Conservation (phyloP, 2,888 invertebrate species). For the Metopia argyrocephala region DNA sequence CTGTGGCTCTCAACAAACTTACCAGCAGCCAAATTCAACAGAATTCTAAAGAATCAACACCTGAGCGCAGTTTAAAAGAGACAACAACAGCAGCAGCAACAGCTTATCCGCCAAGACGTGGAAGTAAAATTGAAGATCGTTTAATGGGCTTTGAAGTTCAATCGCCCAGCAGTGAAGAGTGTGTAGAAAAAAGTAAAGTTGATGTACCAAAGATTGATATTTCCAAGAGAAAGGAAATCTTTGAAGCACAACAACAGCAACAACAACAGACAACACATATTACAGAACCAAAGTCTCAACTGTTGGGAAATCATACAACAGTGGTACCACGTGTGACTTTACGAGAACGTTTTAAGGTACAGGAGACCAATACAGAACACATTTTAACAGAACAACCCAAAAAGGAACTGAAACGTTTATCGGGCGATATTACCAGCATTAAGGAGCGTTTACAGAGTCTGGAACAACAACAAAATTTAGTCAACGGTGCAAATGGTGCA, state of each 20-base stretch:
- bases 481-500: conserved; percentile 69
- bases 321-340: conserved; percentile 68
- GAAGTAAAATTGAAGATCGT: conserved; percentile 83
- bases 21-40: conserved; percentile 69
- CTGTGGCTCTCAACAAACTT: conserved; percentile 49
- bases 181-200: conserved; percentile 78
- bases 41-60: conserved; percentile 78
- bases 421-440: conserved; percentile 83
- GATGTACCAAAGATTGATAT: conserved; percentile 89
- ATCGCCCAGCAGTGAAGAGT: conserved; percentile 76
- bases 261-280: conserved; percentile 39
- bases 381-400: conserved; percentile 64
- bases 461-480: conserved; percentile 79
- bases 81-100: conserved; percentile 70
- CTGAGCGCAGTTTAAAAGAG: conserved; percentile 69
- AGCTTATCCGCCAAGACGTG: conserved; percentile 77
- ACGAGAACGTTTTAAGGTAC: conserved; percentile 69
- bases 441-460: conserved; percentile 83
- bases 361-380: conserved; percentile 41
- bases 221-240: conserved; percentile 89
- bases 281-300: conserved; percentile 54
- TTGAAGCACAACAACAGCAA: conserved; percentile 80
- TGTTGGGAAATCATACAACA: not conserved
- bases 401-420: conserved; percentile 79
- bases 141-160: conserved; percentile 81